Evolutionary conservation across 2,888 invertebrate genomes (phyloP).

Genomic region (Noctua fimbriata): DNA sequence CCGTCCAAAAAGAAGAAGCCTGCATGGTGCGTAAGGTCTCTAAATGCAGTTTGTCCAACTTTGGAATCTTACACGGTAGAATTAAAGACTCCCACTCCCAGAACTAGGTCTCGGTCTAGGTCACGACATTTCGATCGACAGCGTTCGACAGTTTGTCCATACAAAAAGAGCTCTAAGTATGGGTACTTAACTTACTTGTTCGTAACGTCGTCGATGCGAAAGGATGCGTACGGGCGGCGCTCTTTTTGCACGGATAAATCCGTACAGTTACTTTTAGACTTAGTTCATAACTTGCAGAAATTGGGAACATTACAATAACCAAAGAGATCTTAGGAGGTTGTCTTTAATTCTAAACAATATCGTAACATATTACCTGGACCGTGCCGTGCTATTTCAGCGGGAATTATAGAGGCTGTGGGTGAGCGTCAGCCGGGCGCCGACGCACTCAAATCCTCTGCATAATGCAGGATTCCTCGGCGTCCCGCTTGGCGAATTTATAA

Average conservation of each 20-base stretch:
- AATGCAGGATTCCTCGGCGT: conserved; percentile 57
- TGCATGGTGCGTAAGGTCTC: neutral
- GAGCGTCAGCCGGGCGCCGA: conserved; percentile 11
- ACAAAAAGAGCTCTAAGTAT: neutral
- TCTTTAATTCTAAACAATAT: neutral
- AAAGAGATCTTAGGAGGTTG: neutral
- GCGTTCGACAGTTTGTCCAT: neutral
- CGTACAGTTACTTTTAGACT: neutral
- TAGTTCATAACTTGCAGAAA: neutral
- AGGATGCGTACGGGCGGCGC: neutral
- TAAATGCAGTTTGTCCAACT: neutral
- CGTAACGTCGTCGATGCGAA: neutral
- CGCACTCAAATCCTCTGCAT: conserved; percentile 64
- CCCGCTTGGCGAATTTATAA: conserved; percentile 27
- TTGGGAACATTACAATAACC: neutral
- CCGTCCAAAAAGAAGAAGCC: neutral
- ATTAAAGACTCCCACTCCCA: neutral
- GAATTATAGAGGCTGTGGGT: conserved; percentile 14
- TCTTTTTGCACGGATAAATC: neutral
- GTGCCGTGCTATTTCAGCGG: conserved; percentile 19
- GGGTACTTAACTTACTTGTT: no score
- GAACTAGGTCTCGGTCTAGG: no score
- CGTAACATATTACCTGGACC: neutral
- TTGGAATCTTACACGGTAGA: neutral
- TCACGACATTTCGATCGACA: neutral